Evolutionary conservation across 2,888 invertebrate genomes (phyloP).

Genomic region (Eupeodes luniger): DNA sequence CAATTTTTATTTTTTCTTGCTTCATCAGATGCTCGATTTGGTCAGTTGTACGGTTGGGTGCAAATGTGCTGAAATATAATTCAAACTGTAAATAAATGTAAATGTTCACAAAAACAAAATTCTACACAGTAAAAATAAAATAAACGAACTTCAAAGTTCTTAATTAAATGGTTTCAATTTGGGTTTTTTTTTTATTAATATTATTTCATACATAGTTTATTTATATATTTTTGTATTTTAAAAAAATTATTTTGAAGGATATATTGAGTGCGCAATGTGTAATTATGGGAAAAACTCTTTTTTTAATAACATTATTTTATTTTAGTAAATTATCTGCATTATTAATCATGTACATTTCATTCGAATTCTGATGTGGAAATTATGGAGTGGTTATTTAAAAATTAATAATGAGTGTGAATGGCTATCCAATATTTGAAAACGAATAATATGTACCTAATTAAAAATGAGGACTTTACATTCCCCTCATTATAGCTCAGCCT

Average conservation of each 20-base stretch:
- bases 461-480: too few species aligned
- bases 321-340: background rate
- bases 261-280: constrained; percentile 10
- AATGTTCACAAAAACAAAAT: constrained; percentile 9
- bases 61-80: constrained; percentile 64
- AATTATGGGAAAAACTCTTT: background rate
- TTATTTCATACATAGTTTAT: constrained; percentile 13
- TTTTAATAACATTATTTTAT: background rate
- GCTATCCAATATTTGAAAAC: background rate
- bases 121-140: background rate
- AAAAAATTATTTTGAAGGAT: background rate
- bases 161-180: constrained; percentile 46
- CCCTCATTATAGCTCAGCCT: too few species aligned
- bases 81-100: constrained; percentile 34
- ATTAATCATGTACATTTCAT: background rate
- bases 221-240: background rate
- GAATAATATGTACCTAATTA: background rate
- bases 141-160: background rate
- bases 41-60: constrained; percentile 53
- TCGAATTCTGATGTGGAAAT: background rate
- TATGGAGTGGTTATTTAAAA: background rate
- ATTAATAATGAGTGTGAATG: background rate
- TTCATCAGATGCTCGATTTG: constrained; percentile 28
- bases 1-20: constrained; percentile 11
- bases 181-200: constrained; percentile 2